Evolutionary conservation across 2,797 vertebrate species (phyloP), one percentile per base, ranked within the genome.

Genomic region (Phoeniculus purpureus): DNA sequence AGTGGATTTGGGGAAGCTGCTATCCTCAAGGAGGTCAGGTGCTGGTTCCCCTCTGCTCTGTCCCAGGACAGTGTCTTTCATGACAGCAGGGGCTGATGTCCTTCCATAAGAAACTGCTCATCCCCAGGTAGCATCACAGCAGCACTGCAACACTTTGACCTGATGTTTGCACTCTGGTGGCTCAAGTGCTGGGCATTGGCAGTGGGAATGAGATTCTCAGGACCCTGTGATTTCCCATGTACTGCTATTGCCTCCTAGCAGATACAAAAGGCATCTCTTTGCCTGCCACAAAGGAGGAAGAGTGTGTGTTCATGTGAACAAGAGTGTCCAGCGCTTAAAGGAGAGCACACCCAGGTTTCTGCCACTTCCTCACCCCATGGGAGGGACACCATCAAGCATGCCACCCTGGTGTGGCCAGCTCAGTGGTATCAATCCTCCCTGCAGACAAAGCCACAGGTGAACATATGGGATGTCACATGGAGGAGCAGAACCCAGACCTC

Each of bases 381-480:
- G 51, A 87, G 43, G 29, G 58, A 77, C 65, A 71, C 83, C 37
- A n/a, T 52, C 54, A 56, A 34, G 66, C 70, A 62, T 2, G 6
- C 16, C 45, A 50, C 10, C 29, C 51, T 0, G 1, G 32, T n/a
- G 26, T 29, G 59, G 78, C 71, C 74, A 52, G 58, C 70, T 62
- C 1, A 0, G 77, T 62, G 67, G 66, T 50, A 29, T 60, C 51
- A 10, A 27, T 73, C 22, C 37, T 58, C 56, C 78, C 59, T 92
- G 75, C 67, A 73, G 60, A 79, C 25, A 59, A 65, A 81, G 84
- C 65, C 73, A 71, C 77, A 77, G 58, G 75, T 75, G 59, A 84
- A 78, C n/a, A 14, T 3, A 2, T 47, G 55, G 27, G 40, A 71
- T 12, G 16, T 68, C 26, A 71, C 45, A 32, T 48, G 48, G 25